Evolutionary conservation across 2,113 vertebrate genomes (phyloP), one percentile per base, ranked within the genome.

Genomic region (Candoia aspera): DNA sequence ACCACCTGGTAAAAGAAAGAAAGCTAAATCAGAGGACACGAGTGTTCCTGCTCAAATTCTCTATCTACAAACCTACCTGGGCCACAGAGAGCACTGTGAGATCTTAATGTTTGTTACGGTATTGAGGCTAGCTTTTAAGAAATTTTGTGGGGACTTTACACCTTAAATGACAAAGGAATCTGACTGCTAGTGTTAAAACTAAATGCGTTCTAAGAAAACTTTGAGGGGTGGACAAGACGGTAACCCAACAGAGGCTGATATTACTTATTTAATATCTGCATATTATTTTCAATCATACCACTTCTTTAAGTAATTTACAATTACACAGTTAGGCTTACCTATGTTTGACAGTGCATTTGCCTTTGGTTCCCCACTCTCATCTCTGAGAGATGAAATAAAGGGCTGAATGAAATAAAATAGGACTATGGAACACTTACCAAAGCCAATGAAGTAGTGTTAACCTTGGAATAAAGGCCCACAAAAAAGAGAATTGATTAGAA

Each of bases 1-100:
- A 8, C 98, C 98, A 94, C 98, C 98, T 98, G 95, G 64, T 26
- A 95, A 91, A 94, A 95, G 55, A 3, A 4, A 95, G 90, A 79
- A 68, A 64, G 55, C 68, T 33, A 23, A 42, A 49, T 90, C 85
- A 91, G 87, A 55, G 84, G 92, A n/a, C 4, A 0, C 37, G 60
- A 79, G 86, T 64, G 57, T 85, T 94, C 93, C 60, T 79, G 89
- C 84, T 89, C 86, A 91, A 54, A 83, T 53, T 84, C 64, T 90
- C 73, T 1, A 0, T 8, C 0, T 84, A n/a, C 6, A 86, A n/a
- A 86, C 6, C 13, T 54, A n/a, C 26, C 54, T n/a, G 33, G 29
- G 26, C 29, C 13, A 29, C 49, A 55, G 26, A 54, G 17, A 62
- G 57, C 13, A 21, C 29, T 90, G 53, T 55, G 64, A 33, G 21